Evolutionary conservation across 1,140 invertebrate genomes (phyloP), one percentile per base, ranked within the genome.

Genomic region (Macrostomum lignano): DNA sequence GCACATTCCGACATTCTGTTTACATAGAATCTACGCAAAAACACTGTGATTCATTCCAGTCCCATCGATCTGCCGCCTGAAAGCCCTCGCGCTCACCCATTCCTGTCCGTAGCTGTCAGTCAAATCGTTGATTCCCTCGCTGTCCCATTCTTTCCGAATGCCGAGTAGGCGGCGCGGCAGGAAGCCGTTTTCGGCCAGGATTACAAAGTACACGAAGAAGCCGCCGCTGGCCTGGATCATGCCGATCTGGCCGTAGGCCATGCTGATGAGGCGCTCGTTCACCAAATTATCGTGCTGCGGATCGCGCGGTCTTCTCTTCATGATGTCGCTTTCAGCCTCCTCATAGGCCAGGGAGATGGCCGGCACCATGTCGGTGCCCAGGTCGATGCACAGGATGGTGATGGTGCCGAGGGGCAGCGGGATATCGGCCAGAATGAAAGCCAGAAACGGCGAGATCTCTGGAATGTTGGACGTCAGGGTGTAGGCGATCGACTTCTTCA

Each of bases 401-500:
- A 96, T 82, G 35, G 86, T 93, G 49, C 86, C 88, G 40, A 96
- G 68, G 31, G 86, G 84, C 44, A 96, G 65, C 36, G 88, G 88
- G 55, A 94, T 82, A 53, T 86, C 81, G 57, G 74, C 73, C 19
- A 94, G 66, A 58, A 96, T 94, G 63, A 93, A 94, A 38, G 81
- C 70, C 54, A 96, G 68, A 71, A 96, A 96, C 33, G 88, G 88
- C 26, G 81, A 82, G 51, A 98, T 94, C 66, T 98, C 88, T 43
- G 88, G 86, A 63, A 96, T 94, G 63, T 96, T 98, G 37, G 79
- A 88, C 38, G 88, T 94, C 36, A 96, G 62, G 21, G 88, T 94
- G 66, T 96, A 96, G 13, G 84, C 84, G 62, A 96, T 94, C 41
- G 86, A 94, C 61, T 96, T 96, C 64, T 96, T 96, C 57, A 96